Evolutionary conservation across 2,113 vertebrate genomes (phyloP), one percentile per base, ranked within the genome.

Genomic region (Urocynchramus pylzowi): DNA sequence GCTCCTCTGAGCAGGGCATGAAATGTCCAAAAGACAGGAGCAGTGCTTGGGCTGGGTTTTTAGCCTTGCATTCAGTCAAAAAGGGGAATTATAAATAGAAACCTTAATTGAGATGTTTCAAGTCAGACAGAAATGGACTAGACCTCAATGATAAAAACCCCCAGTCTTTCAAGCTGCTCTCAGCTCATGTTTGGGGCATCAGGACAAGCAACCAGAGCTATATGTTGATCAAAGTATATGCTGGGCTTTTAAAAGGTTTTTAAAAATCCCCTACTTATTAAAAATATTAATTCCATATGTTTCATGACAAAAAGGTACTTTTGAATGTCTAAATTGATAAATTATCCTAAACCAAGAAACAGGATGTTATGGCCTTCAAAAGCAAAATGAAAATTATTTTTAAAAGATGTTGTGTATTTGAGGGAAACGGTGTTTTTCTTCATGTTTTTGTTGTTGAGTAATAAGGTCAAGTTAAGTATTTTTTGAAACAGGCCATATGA

Each of bases 401-500:
- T 80, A 16, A 77, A 93, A 96, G 69, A 65, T 82, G 52, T 20
- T 81, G 33, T 35, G 13, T 54, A 10, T 83, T 89, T 76, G 57
- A 80, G 42, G 26, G 42, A 90, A 94, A 69, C 6, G 12, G 9
- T 57, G 37, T 19, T 85, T 96, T 83, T 79, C n/a, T 59, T 82
- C 42, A 5, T 83, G 35, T 74, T 90, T 78, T 88, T 85, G 24
- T 52, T 90, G 67, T 77, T 91, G 54, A 82, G 53, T 31, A 92
- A 82, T 70, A 83, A 77, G 93, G 67, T 83, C 70, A 93, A 83
- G 37, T 61, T 56, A 82, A 91, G 30, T 52, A 42, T 20, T 83
- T 80, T 93, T 80, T 85, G 59, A 88, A 70, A 59, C 13, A 69
- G 27, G 30, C 45, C 74, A 63, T 70, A 94, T 69, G 81, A 59